Evolutionary conservation across 2,797 vertebrate genomes (phyloP).

Genomic region (Sebastiscus albofasciatus): DNA sequence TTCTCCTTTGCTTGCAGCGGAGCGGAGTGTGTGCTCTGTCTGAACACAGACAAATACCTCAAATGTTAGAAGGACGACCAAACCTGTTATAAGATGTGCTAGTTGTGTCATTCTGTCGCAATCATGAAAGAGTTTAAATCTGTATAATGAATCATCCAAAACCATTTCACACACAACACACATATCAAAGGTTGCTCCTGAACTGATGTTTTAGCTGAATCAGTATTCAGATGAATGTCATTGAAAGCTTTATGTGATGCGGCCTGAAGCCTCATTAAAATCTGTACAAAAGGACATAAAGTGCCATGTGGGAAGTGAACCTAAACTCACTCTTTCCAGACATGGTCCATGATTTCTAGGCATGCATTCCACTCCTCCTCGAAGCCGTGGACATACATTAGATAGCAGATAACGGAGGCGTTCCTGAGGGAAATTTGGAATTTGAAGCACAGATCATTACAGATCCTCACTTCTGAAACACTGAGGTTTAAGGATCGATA

Average conservation of each 20-base stretch:
- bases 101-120: background rate
- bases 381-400: background rate
- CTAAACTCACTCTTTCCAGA: background rate
- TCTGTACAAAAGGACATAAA: background rate
- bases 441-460: background rate
- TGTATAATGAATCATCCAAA: background rate
- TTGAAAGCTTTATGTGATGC: background rate
- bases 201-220: background rate
- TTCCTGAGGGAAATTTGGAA: background rate
- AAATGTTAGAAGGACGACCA: background rate
- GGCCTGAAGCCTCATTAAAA: background rate
- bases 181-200: background rate
- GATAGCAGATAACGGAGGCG: background rate
- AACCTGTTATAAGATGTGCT: background rate
- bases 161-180: background rate
- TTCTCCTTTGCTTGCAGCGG: constrained; percentile 2
- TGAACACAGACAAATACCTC: constrained; percentile 16
- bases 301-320: background rate
- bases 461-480: background rate
- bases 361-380: background rate
- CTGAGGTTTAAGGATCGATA: background rate
- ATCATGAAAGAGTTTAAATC: background rate
- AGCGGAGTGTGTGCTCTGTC: background rate
- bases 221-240: background rate
- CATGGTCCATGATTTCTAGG: background rate